Evolutionary conservation across 2,888 invertebrate genomes (phyloP).

Genomic region (Meteorus colon): DNA sequence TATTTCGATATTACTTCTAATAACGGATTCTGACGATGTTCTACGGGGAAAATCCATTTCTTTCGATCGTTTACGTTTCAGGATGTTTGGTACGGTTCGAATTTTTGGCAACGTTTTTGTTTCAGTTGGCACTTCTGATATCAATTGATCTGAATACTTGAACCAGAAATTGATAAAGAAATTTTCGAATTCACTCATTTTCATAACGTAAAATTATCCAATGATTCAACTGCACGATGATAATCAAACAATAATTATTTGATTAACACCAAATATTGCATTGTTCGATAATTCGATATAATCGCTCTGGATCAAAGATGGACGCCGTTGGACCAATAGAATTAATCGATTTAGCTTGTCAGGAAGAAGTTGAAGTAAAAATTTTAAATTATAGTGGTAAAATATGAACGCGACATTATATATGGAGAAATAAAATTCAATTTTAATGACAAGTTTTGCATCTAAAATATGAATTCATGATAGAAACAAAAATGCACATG

Average conservation of each 20-base stretch:
- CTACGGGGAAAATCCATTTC: not conserved
- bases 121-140: not conserved
- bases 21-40: not conserved
- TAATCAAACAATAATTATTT: not conserved
- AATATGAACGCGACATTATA: not conserved
- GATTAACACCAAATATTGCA: not conserved
- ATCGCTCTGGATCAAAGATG: not conserved
- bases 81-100: slow-evolving; percentile 3
- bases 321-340: not conserved
- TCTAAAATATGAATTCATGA: not conserved
- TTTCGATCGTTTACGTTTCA: not conserved
- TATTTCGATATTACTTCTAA: not conserved
- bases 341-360: not conserved
- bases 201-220: not conserved
- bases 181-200: not conserved
- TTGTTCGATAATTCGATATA: not conserved
- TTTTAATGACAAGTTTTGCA: not conserved
- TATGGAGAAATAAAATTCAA: not conserved
- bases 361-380: not conserved
- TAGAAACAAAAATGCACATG: slow-evolving; percentile 13
- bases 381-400: not conserved
- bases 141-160: not conserved
- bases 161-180: not conserved
- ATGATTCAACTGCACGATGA: not conserved
- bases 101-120: not conserved